Evolutionary conservation across 2,888 invertebrate species (phyloP).

Genomic region (Agrochola macilenta): DNA sequence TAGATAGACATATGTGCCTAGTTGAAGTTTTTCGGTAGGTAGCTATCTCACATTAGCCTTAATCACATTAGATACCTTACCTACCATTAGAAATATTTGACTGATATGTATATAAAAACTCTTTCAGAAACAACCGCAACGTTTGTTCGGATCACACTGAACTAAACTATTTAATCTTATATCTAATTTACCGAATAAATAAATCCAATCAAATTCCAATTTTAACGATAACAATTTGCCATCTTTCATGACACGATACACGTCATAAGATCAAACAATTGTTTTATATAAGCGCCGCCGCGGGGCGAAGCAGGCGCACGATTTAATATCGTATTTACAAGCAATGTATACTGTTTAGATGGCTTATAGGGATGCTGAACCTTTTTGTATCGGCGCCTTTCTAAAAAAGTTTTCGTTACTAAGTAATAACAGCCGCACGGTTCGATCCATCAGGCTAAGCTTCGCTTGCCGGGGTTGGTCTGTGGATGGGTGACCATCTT

Average conservation of each 20-base stretch:
- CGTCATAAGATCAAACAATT: slow-evolving; percentile 38
- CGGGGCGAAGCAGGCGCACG: slow-evolving; percentile 54
- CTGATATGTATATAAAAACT: not conserved
- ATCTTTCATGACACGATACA: slow-evolving; percentile 33
- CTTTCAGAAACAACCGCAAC: not conserved
- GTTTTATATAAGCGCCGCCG: slow-evolving; percentile 59
- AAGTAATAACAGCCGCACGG: too few species aligned
- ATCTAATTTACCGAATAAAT: slow-evolving; percentile 16
- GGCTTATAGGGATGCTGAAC: slow-evolving; percentile 25
- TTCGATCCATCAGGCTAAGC: too few species aligned
- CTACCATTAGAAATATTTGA: too few species aligned
- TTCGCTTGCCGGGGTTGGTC: too few species aligned
- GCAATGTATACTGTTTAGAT: slow-evolving; percentile 33
- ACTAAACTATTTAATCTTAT: not conserved
- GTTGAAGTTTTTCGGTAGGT: too few species aligned
- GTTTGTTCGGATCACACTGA: not conserved
- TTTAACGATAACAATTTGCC: slow-evolving; percentile 42
- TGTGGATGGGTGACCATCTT: too few species aligned
- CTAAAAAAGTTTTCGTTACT: too few species aligned
- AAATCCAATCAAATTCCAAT: slow-evolving; percentile 42
- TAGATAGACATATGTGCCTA: too few species aligned
- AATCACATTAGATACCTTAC: too few species aligned
- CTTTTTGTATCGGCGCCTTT: slow-evolving; percentile 7
- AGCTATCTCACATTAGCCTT: too few species aligned
- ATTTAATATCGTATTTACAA: slow-evolving; percentile 60